These are phyloP conservation scores for Lindbergichthys nudifrons DNA, from an alignment of 2,797 vertebrate species.

Conservation along the genomic window DNA sequence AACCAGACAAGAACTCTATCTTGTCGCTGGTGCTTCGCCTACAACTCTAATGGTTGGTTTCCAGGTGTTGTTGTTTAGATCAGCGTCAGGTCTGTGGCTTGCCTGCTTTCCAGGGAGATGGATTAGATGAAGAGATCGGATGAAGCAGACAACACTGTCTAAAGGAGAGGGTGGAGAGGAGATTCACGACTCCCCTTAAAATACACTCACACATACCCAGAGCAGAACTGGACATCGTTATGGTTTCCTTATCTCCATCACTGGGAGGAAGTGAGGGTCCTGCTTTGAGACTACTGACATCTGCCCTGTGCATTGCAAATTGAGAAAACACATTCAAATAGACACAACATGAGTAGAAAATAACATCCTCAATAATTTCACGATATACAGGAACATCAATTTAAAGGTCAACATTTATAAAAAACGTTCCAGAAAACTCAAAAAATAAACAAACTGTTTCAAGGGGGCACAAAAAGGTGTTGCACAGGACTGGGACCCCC, in stretches of 20 bases:
- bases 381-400: no score
- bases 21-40: constrained; percentile 58
- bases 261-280: constrained; percentile 56
- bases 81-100: constrained; percentile 52
- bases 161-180: constrained; percentile 75
- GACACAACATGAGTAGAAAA: no score
- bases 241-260: constrained; percentile 79
- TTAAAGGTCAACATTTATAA: no score
- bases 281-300: constrained; percentile 59
- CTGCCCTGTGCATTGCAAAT: constrained; percentile 22
- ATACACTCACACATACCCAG: constrained; percentile 5
- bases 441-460: no score
- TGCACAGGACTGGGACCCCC: no score
- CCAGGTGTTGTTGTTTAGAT: constrained; percentile 53
- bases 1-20: constrained; percentile 50
- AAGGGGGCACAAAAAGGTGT: no score
- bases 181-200: constrained; percentile 75
- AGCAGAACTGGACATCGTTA: constrained; percentile 61
- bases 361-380: no score
- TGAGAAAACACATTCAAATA: no score
- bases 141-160: constrained; percentile 77
- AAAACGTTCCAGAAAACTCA: no score
- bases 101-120: constrained; percentile 80
- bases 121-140: constrained; percentile 71
- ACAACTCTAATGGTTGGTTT: constrained; percentile 52